A percentile compares a stretch with the other conserved stretches of the same genome.
phyloP scores from a whole-genome alignment of 2,888 invertebrate species.

The Eupelmus urozonus region DNA sequence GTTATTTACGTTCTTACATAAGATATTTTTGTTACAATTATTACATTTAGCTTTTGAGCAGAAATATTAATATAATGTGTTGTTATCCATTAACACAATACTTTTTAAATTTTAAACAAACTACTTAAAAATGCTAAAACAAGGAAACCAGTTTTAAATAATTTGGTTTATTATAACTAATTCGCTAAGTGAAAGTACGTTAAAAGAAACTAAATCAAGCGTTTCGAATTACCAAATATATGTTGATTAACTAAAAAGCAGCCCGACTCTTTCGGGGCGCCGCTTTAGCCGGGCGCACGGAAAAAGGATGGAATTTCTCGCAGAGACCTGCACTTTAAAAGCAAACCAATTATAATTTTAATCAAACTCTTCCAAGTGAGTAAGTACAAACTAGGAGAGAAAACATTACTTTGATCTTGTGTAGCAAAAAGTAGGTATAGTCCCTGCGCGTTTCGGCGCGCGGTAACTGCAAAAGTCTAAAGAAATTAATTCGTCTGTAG shows the following conservation, averaged over 20 bases:
- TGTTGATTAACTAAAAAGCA: constrained; percentile 12
- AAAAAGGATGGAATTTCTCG: background rate
- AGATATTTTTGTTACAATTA: too few species aligned
- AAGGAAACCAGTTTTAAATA: too few species aligned
- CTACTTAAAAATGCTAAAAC: too few species aligned
- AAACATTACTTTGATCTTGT: constrained; percentile 40
- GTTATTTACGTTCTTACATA: too few species aligned
- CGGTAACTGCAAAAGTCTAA: constrained; percentile 33
- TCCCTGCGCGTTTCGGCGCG: background rate
- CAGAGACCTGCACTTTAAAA: constrained; percentile 7
- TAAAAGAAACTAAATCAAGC: too few species aligned
- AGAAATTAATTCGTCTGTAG: constrained; percentile 41
- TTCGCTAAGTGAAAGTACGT: too few species aligned
- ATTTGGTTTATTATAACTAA: too few species aligned
- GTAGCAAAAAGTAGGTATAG: constrained; percentile 23
- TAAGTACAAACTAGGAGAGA: constrained; percentile 27
- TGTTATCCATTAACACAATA: too few species aligned
- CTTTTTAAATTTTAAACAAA: too few species aligned
- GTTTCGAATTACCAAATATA: background rate
- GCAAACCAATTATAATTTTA: constrained; percentile 42
- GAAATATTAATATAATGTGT: too few species aligned
- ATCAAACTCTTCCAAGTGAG: constrained; percentile 47
- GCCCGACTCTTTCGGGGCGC: background rate
- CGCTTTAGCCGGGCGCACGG: too few species aligned
- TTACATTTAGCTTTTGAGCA: too few species aligned